These are phyloP conservation scores for Haemorhous mexicanus DNA, from an alignment of 2,113 vertebrate species.

Conservation along the genomic window DNA sequence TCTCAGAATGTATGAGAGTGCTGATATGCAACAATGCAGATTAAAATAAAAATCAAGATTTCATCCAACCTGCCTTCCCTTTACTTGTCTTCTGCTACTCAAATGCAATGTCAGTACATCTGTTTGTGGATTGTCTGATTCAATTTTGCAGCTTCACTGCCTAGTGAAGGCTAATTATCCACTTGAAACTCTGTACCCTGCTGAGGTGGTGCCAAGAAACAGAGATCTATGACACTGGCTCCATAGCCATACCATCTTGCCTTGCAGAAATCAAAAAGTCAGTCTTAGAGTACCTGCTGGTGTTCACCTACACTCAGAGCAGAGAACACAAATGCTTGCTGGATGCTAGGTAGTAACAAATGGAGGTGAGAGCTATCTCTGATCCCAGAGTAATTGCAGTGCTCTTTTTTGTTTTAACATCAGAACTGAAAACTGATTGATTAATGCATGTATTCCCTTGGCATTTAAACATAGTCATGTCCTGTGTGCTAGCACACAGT, in stretches of 20 bases:
- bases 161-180: not conserved
- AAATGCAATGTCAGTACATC: not conserved
- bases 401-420: not conserved
- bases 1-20: not conserved
- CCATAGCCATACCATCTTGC: not conserved
- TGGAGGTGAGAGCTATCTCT: not conserved
- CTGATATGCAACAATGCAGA: not conserved
- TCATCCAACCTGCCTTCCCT: not conserved
- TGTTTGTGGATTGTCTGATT: not conserved
- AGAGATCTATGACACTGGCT: not conserved
- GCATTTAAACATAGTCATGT: not conserved
- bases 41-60: not conserved
- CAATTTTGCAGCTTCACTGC: not conserved
- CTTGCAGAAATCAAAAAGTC: not conserved
- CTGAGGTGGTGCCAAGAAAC: not conserved
- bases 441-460: not conserved
- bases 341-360: not conserved
- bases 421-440: not conserved
- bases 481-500: not conserved
- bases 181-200: not conserved
- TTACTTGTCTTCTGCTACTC: not conserved
- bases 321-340: not conserved
- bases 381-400: not conserved
- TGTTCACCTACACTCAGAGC: not conserved
- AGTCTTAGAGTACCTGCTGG: not conserved